Conservation (phyloP, 2,888 invertebrate genomes). For the Biston betularia region DNA sequence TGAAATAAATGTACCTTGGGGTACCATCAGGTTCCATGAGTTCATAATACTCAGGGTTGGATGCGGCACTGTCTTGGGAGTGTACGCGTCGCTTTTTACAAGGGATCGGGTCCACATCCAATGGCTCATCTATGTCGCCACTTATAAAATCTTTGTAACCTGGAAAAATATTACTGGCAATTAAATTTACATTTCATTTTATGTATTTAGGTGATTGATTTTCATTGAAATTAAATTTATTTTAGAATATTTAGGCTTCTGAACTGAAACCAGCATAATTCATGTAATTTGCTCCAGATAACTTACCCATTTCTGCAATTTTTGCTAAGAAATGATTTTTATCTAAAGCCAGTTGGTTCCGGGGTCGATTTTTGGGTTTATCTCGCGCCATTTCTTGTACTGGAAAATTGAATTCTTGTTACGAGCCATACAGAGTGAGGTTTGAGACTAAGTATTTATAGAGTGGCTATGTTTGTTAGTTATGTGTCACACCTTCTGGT, state of each 20-base stretch:
- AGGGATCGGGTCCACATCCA: constrained; percentile 49
- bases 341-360: constrained; percentile 65
- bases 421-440: neutral
- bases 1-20: constrained; percentile 6
- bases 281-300: neutral
- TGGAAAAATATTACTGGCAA: constrained; percentile 39
- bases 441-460: no score
- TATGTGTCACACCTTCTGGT: no score
- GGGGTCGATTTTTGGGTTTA: constrained; percentile 65
- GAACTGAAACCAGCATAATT: no score
- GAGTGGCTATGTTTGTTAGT: no score
- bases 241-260: no score
- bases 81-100: constrained; percentile 67
- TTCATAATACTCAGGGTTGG: constrained; percentile 55
- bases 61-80: constrained; percentile 58
- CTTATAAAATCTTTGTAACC: constrained; percentile 70
- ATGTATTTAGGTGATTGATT: neutral
- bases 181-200: neutral
- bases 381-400: constrained; percentile 73
- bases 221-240: no score
- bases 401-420: constrained; percentile 48
- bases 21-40: constrained; percentile 56
- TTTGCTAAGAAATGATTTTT: constrained; percentile 64
- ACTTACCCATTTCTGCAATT: constrained; percentile 73
- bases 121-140: constrained; percentile 49